Evolutionary conservation across 2,113 vertebrate genomes (phyloP).

Genomic region (Misgurnus anguillicaudatus): DNA sequence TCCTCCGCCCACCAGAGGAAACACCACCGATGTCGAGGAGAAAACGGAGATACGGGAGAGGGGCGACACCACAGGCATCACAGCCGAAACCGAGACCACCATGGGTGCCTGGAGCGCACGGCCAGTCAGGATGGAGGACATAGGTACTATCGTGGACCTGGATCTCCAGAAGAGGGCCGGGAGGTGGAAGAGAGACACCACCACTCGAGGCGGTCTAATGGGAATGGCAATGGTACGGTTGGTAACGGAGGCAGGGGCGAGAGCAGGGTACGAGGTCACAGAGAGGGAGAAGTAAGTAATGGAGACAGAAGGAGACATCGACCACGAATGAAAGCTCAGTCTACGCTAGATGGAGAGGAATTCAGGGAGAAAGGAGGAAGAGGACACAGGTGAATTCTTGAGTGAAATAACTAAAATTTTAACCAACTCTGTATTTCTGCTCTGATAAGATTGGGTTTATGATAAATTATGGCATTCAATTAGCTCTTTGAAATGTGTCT

Average conservation of each 20-base stretch:
- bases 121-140: conserved; percentile 77
- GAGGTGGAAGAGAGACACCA: conserved; percentile 76
- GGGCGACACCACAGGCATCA: conserved; percentile 76
- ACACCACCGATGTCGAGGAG: conserved; percentile 86
- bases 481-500: neutral
- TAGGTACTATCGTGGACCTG: conserved; percentile 75
- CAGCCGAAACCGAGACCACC: conserved; percentile 80
- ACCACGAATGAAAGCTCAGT: conserved; percentile 71
- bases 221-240: conserved; percentile 79
- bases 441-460: neutral
- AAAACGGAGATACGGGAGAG: conserved; percentile 49
- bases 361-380: conserved; percentile 69
- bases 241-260: conserved; percentile 72
- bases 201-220: conserved; percentile 72
- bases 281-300: conserved; percentile 58
- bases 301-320: conserved; percentile 78
- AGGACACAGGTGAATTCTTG: conserved; percentile 75
- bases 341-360: conserved; percentile 74
- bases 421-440: neutral
- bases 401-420: neutral
- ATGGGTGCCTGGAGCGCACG: conserved; percentile 72
- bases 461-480: neutral
- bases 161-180: conserved; percentile 78
- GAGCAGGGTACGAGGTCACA: conserved; percentile 63
- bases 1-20: conserved; percentile 68